These are phyloP conservation scores for Rhombomys opimus DNA, from an alignment of 2,113 vertebrate species.

Conservation along the genomic window DNA sequence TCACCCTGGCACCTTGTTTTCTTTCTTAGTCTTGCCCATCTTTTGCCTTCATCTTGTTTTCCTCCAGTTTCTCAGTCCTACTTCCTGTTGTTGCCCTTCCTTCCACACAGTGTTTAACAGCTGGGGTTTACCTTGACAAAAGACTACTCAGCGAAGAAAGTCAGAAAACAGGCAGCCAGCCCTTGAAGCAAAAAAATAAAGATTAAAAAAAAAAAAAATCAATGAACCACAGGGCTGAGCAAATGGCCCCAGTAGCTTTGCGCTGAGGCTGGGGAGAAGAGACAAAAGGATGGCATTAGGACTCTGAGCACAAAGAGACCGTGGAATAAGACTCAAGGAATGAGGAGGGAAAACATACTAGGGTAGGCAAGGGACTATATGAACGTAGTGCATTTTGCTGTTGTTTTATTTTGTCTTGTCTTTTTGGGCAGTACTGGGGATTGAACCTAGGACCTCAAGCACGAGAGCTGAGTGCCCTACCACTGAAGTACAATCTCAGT, in stretches of 20 bases:
- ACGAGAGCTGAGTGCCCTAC: neutral
- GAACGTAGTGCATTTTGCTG: neutral
- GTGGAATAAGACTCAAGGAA: neutral
- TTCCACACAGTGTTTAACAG: neutral
- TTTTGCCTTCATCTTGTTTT: neutral
- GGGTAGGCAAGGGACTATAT: neutral
- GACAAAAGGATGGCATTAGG: neutral
- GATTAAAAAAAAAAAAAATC: too few relatives aligned
- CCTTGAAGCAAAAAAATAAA: neutral
- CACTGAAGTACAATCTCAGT: neutral
- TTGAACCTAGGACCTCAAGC: neutral
- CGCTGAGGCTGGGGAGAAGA: neutral
- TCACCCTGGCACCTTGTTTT: neutral
- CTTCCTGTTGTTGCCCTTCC: neutral
- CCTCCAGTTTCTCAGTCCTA: neutral
- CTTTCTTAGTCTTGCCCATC: neutral
- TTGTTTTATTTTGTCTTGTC: neutral
- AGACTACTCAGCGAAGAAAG: neutral
- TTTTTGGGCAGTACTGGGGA: neutral
- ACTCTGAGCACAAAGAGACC: conserved; percentile 15
- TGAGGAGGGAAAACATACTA: neutral
- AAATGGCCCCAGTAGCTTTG: neutral
- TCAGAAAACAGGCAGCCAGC: neutral
- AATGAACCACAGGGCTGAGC: neutral
- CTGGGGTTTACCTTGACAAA: neutral